These are phyloP conservation scores for Copidosoma floridanum DNA, from an alignment of 1,140 invertebrate genomes.

Conservation along the genomic window DNA sequence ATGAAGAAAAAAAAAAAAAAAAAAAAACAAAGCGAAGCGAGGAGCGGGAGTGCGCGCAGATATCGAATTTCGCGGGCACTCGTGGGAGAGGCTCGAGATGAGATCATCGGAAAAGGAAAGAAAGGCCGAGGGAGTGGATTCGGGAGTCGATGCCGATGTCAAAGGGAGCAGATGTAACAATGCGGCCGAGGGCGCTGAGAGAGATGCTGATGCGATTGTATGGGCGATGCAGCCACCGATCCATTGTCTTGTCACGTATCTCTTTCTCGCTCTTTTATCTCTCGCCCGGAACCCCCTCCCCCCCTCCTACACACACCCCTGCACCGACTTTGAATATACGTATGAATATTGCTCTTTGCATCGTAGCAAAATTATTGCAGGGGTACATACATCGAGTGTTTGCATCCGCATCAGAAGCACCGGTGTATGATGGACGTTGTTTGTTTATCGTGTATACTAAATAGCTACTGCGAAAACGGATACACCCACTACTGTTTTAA, in stretches of 20 bases:
- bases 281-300: slow-evolving; percentile 43
- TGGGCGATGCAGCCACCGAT: slow-evolving; percentile 42
- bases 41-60: not conserved
- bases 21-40: too few species aligned
- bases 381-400: too few species aligned
- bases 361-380: too few species aligned
- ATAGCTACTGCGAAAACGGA: too few species aligned
- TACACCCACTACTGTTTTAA: too few species aligned
- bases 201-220: slow-evolving; percentile 60
- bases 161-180: slow-evolving; percentile 51
- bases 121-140: slow-evolving; percentile 32
- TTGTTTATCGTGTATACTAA: too few species aligned
- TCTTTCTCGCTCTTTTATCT: slow-evolving; percentile 49
- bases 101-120: slow-evolving; percentile 22
- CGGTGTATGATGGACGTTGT: too few species aligned
- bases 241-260: slow-evolving; percentile 58
- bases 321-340: too few species aligned
- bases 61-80: slow-evolving; percentile 16
- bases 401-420: too few species aligned
- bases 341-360: too few species aligned
- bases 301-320: not conserved
- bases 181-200: slow-evolving; percentile 13
- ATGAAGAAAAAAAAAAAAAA: too few species aligned
- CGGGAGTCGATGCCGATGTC: slow-evolving; percentile 42
- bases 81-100: not conserved